phyloP scores from a whole-genome alignment of 2,888 invertebrate species.

The Perithous albicinctus region DNA sequence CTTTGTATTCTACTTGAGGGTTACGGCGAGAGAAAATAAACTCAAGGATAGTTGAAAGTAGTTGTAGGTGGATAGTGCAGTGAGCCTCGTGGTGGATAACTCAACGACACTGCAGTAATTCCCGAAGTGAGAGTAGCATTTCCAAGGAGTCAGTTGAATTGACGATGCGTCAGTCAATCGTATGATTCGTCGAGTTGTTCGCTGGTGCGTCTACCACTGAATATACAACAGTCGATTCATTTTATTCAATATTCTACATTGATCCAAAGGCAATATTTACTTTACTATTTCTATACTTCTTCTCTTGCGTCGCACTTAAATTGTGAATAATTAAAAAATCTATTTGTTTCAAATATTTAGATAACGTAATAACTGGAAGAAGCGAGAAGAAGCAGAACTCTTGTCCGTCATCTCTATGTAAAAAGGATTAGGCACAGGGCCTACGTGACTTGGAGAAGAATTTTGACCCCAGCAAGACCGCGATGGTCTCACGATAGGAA shows the following conservation, averaged over 20 bases:
- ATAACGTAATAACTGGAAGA: too few species aligned
- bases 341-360: too few species aligned
- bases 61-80: too few species aligned
- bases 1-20: not conserved
- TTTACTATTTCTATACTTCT: too few species aligned
- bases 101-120: conserved; percentile 19
- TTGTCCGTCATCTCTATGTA: conserved; percentile 1
- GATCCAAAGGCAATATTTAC: too few species aligned
- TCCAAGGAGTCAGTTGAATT: conserved; percentile 20
- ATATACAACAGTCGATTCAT: not conserved
- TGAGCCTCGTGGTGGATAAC: not conserved
- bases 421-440: conserved; percentile 5
- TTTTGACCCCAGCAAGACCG: not conserved
- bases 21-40: not conserved
- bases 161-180: conserved; percentile 17
- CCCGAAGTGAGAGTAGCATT: conserved; percentile 68
- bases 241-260: not conserved
- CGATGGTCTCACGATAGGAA: not conserved
- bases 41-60: not conserved
- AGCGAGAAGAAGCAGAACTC: not conserved
- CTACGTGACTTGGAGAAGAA: conserved; percentile 18
- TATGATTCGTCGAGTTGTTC: conserved; percentile 9
- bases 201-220: not conserved
- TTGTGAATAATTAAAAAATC: too few species aligned
- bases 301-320: too few species aligned